A percentile compares a stretch with the other conserved stretches of the same genome.
These are phyloP conservation scores for Crypturellus tataupa DNA, from an alignment of 2,797 vertebrate species.

Conservation along the genomic window DNA sequence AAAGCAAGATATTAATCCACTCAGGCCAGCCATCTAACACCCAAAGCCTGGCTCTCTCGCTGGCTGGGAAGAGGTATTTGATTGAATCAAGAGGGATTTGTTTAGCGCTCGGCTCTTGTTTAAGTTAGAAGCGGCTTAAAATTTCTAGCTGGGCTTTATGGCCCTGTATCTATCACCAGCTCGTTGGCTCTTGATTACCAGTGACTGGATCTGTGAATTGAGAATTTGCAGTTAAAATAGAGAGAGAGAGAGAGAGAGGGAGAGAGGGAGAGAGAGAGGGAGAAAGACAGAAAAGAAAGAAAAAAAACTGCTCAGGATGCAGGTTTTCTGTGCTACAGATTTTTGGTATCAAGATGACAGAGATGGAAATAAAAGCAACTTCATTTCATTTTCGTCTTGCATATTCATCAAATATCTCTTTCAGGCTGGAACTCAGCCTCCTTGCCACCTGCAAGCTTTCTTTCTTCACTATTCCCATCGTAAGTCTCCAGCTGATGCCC, in stretches of 20 bases:
- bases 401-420: neutral
- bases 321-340: neutral
- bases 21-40: slow-evolving; percentile 51
- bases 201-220: neutral
- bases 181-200: neutral
- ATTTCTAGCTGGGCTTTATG: neutral
- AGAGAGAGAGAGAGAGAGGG: neutral
- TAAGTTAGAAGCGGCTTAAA: slow-evolving; percentile 39
- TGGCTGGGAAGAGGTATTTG: slow-evolving; percentile 65
- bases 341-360: neutral
- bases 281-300: neutral
- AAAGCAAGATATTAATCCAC: slow-evolving; percentile 75
- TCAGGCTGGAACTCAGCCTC: neutral
- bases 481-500: neutral
- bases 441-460: neutral
- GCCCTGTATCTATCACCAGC: neutral
- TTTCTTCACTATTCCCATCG: rapidly evolving
- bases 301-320: neutral
- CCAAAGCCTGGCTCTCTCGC: slow-evolving; percentile 63
- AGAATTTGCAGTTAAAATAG: neutral
- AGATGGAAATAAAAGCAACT: neutral
- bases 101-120: slow-evolving; percentile 42
- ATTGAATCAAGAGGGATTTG: slow-evolving; percentile 52
- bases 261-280: neutral
- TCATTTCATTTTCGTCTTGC: neutral